Conservation (phyloP, 2,888 invertebrate species). For the Philereme transversata region DNA sequence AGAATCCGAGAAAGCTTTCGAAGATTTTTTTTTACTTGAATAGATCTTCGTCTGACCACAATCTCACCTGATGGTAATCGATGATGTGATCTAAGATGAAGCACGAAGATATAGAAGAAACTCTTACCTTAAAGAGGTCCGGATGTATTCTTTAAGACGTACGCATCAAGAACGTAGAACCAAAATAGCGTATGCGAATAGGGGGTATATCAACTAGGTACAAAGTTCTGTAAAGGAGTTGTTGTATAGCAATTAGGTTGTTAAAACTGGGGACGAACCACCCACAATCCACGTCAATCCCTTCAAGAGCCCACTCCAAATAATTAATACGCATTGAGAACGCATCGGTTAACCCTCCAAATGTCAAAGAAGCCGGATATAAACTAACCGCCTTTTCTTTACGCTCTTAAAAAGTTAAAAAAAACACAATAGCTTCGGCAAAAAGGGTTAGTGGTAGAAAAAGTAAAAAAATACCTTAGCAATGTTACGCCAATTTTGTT, state of each 20-base stretch:
- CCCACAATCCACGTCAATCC: conserved; percentile 62
- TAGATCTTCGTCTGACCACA: no score
- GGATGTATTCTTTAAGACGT: no score
- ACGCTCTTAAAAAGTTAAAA: conserved; percentile 68
- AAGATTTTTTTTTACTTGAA: no score
- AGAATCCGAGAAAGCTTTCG: no score
- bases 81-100: no score
- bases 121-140: no score
- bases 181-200: no score
- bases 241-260: not conserved
- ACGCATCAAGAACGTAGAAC: no score
- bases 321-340: conserved; percentile 80
- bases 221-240: no score
- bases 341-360: conserved; percentile 72
- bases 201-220: no score
- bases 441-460: conserved; percentile 68
- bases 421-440: conserved; percentile 68
- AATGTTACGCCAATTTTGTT: conserved; percentile 83
- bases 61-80: no score
- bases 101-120: no score
- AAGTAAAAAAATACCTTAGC: conserved; percentile 61
- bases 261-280: conserved; percentile 36
- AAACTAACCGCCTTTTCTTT: conserved; percentile 84
- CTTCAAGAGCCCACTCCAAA: conserved; percentile 69
- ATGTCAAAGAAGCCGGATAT: conserved; percentile 79